Evolutionary conservation across 2,113 vertebrate species (phyloP).

Genomic region (Gasterosteus nipponicus): DNA sequence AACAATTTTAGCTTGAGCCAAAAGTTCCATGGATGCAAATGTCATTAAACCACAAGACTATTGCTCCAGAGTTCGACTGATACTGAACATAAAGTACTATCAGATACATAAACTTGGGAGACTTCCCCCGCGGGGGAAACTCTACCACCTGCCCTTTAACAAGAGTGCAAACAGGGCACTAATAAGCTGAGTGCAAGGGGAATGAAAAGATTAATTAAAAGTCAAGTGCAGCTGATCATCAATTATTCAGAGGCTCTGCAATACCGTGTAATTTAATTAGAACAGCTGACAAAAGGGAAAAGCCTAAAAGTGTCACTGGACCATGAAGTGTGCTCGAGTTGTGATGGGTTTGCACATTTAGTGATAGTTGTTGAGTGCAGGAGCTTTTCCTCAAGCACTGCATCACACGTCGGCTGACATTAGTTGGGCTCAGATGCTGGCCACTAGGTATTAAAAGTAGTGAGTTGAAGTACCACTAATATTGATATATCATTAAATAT

Average conservation of each 20-base stretch:
- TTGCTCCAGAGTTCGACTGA: not conserved
- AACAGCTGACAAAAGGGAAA: constrained; percentile 70
- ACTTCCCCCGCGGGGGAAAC: constrained; percentile 58
- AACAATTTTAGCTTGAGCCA: constrained; percentile 1
- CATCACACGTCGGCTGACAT: not conserved
- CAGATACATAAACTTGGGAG: not conserved
- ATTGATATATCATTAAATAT: too few species aligned
- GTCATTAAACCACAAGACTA: not conserved
- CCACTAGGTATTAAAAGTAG: not conserved
- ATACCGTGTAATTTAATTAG: constrained; percentile 62
- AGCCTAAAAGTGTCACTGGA: constrained; percentile 40
- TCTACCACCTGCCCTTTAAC: constrained; percentile 24
- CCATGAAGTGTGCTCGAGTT: constrained; percentile 39
- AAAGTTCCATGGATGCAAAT: not conserved
- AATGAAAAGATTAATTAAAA: constrained; percentile 41
- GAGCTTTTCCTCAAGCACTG: constrained; percentile 22
- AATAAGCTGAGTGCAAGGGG: not conserved
- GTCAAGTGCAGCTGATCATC: constrained; percentile 55
- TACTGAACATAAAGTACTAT: not conserved
- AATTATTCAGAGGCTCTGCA: constrained; percentile 74
- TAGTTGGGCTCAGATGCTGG: not conserved
- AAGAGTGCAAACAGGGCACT: not conserved
- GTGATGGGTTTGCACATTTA: not conserved
- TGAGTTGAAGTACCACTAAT: too few species aligned
- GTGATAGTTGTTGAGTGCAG: constrained; percentile 24